Conservation (phyloP, 2,888 invertebrate genomes). For the Andricus curvator region DNA sequence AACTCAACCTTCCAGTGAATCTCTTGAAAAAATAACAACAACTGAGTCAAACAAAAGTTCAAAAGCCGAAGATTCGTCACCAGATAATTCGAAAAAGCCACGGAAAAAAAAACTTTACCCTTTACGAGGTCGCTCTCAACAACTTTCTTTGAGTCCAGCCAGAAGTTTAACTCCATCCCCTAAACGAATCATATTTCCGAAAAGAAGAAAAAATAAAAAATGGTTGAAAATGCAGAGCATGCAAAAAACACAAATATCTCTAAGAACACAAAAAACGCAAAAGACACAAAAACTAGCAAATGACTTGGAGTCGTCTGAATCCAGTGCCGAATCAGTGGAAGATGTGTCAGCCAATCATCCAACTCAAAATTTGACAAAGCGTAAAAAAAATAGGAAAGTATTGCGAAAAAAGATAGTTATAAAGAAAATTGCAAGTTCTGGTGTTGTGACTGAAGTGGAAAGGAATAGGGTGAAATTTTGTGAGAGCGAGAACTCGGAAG, state of each 20-base stretch:
- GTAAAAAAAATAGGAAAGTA: slow-evolving; percentile 62
- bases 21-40: slow-evolving; percentile 35
- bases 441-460: slow-evolving; percentile 15
- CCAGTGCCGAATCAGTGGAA: slow-evolving; percentile 15
- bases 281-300: slow-evolving; percentile 31
- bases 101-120: slow-evolving; percentile 64
- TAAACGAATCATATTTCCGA: background rate
- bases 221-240: slow-evolving; percentile 42
- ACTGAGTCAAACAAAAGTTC: slow-evolving; percentile 50
- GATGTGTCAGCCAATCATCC: slow-evolving; percentile 40
- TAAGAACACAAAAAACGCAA: slow-evolving; percentile 46
- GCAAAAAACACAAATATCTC: slow-evolving; percentile 44
- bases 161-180: background rate
- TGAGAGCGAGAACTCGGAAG: slow-evolving; percentile 22
- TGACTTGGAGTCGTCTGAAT: slow-evolving; percentile 6
- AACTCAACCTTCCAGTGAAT: slow-evolving; percentile 42
- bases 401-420: slow-evolving; percentile 71
- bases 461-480: slow-evolving; percentile 43
- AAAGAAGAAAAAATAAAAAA: slow-evolving; percentile 4
- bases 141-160: slow-evolving; percentile 65
- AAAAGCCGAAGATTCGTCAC: slow-evolving; percentile 33
- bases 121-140: slow-evolving; percentile 58
- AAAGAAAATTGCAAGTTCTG: slow-evolving; percentile 22
- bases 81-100: slow-evolving; percentile 41
- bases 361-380: slow-evolving; percentile 44